Evolutionary conservation across 2,797 vertebrate genomes (phyloP).

Genomic region (Centroberyx gerrardi): DNA sequence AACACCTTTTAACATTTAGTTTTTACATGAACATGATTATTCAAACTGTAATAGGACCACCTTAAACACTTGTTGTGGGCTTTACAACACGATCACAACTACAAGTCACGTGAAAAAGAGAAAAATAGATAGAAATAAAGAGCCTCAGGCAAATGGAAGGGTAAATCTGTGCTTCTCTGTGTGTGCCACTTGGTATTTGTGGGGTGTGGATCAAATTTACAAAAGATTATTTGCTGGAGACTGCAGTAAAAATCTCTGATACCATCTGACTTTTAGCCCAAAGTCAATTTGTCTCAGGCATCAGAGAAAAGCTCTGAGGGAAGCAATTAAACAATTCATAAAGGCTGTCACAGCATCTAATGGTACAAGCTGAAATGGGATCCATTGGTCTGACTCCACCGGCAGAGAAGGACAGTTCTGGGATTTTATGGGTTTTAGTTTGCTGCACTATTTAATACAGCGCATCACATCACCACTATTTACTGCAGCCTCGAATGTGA

Average conservation of each 20-base stretch:
- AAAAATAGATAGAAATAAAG: slow-evolving; percentile 38
- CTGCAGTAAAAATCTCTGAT: slow-evolving; percentile 69
- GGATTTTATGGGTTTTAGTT: slow-evolving; percentile 47
- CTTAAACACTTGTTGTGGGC: not conserved
- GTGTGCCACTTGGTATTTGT: slow-evolving; percentile 53
- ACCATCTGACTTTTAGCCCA: slow-evolving; percentile 75
- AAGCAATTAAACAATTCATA: slow-evolving; percentile 81
- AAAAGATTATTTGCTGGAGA: slow-evolving; percentile 68
- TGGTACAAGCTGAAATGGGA: slow-evolving; percentile 63
- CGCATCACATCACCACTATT: slow-evolving; percentile 43
- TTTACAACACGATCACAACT: not conserved
- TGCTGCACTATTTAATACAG: slow-evolving; percentile 44
- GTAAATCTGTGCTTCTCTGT: slow-evolving; percentile 38
- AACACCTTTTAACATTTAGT: not conserved
- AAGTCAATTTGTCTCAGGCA: slow-evolving; percentile 77
- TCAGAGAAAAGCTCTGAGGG: slow-evolving; percentile 66
- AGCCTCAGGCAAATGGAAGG: slow-evolving; percentile 22
- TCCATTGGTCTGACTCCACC: slow-evolving; percentile 57
- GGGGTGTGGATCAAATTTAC: slow-evolving; percentile 62
- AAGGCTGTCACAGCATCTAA: slow-evolving; percentile 74
- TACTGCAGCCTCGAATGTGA: slow-evolving; percentile 49
- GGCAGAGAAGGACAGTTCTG: slow-evolving; percentile 28
- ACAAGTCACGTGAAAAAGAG: not conserved
- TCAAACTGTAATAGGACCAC: not conserved
- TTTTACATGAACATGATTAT: not conserved